Evolutionary conservation across 2,113 vertebrate genomes (phyloP), one percentile per base, ranked within the genome.

Genomic region (Hydropotes inermis): DNA sequence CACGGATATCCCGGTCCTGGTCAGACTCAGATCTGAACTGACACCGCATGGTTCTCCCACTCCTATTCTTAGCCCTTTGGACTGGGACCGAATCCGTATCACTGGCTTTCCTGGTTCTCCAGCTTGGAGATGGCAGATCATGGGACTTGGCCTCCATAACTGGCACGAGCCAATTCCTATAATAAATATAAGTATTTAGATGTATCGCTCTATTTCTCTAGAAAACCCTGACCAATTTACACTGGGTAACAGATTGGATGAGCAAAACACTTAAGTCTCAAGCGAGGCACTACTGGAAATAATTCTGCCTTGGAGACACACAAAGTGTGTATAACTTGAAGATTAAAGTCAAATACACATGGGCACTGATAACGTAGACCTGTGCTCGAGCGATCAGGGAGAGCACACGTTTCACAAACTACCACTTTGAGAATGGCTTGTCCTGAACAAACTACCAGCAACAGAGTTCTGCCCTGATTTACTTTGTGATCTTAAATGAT

Each of bases 401-500:
- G 1, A 47, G 39, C 82, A 70, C 33, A 36, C 0, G 0, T 23
- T 36, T 87, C 36, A 33, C 11, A 33, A 81, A 95, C 89, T 16
- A 21, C 4, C 27, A 47, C 45, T 55, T 87, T 27, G 39, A 3
- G 3, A 47, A 36, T 87, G 92, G 52, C 95, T 96, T 81, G 54
- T 67, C 81, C 92, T 50, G 58, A 96, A 84, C 27, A 64, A 89
- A 92, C 76, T 70, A 70, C 86, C 93, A 91, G 28, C 39, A 94
- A 91, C 25, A 23, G 67, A 74, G 60, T n/a, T 57, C 16, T 96
- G 79, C 30, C 87, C 61, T 83, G 39, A 45, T 95, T 95, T 57
- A 50, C 47, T 84, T 43, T n/a, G 47, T 81, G 58, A 85, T 84
- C 28, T 84, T 97, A 81, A 96, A 90, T 76, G 87, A 93, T 57